phyloP scores from a whole-genome alignment of 2,113 vertebrate species.

The Indicator indicator region DNA sequence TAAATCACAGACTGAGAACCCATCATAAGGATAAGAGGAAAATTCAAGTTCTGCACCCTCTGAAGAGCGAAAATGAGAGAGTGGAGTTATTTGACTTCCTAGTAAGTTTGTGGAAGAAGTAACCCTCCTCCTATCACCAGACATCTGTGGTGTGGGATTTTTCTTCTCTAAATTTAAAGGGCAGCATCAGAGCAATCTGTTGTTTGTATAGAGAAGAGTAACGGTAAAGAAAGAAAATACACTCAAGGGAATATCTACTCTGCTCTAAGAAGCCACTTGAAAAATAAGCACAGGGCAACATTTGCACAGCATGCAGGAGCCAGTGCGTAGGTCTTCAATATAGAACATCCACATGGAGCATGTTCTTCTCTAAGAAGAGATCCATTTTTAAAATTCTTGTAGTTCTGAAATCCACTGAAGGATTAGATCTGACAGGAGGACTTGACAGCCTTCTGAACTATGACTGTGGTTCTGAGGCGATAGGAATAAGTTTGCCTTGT shows the following conservation, averaged over 20 bases:
- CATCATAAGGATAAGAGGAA: neutral
- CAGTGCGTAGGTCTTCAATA: neutral
- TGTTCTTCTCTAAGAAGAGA: neutral
- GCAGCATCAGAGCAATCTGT: constrained; percentile 73
- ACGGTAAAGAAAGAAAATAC: constrained; percentile 63
- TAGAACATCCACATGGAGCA: neutral
- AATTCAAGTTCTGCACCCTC: neutral
- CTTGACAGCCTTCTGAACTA: neutral
- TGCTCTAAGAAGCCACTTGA: constrained; percentile 59
- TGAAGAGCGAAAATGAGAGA: neutral
- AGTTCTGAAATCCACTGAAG: neutral
- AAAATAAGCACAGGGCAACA: constrained; percentile 56
- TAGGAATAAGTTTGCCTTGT: neutral
- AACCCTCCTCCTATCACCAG: neutral
- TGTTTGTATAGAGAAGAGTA: constrained; percentile 67
- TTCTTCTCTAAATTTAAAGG: constrained; percentile 61
- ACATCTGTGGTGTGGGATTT: constrained; percentile 48
- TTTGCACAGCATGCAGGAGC: constrained; percentile 36
- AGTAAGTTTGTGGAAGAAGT: neutral
- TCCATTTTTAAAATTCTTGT: neutral
- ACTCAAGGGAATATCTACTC: constrained; percentile 54
- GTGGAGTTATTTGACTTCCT: neutral
- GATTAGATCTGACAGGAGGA: neutral
- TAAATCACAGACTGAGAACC: neutral
- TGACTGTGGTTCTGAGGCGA: neutral